Base-by-base conservation (phyloP, 2,888 invertebrate species). In the Malthinus flaveolus region DNA sequence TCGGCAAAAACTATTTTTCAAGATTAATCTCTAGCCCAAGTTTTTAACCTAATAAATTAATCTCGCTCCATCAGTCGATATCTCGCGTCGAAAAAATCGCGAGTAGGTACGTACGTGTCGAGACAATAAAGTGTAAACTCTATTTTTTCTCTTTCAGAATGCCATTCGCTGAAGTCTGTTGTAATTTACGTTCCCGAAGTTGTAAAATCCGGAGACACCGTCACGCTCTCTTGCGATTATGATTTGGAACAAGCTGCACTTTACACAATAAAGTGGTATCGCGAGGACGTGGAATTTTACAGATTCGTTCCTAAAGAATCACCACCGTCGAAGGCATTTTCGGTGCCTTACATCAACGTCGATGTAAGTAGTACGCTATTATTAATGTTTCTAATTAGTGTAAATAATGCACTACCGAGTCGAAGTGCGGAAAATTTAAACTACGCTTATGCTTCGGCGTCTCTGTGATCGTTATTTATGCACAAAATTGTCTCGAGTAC, bases 181-280 rank as follows among this genome's bases (percentile, higher is more conserved):
- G 67, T 66, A 51, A 76, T 78, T 50, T 69, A 68, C 54, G 80
- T 81, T 32, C 82, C 82, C 35, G 76, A 77, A 64, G 79, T 81
- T 32, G 80, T 79, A 36, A 73, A 75, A 63, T 76, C 78, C 32
- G 82, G 82, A 31, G 78, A 80, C 62, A 75, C 78, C 44, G 81
- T 82, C 33, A 78, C 78, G 42, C 73, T 83, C 56, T 71, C 76
- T 12, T 83, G 83, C 69, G 77, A 80, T 63, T 83, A 82, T 73
- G 81, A 82, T 71, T 71, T 83, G 67, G 83, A 83, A 65, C 77
- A 80, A 54, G 82, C 80, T 49, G 76, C 79, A 9, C 75, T 81
- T 32, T 84, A 83, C 72, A 78, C 82, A 10, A 80, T 83, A 69
- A 83, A 82, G 74, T 84, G 83, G 83, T 83, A 83, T 73, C 77